These are phyloP conservation scores for Phylloscopus trochilus DNA, from an alignment of 2,113 vertebrate genomes.

Conservation along the genomic window DNA sequence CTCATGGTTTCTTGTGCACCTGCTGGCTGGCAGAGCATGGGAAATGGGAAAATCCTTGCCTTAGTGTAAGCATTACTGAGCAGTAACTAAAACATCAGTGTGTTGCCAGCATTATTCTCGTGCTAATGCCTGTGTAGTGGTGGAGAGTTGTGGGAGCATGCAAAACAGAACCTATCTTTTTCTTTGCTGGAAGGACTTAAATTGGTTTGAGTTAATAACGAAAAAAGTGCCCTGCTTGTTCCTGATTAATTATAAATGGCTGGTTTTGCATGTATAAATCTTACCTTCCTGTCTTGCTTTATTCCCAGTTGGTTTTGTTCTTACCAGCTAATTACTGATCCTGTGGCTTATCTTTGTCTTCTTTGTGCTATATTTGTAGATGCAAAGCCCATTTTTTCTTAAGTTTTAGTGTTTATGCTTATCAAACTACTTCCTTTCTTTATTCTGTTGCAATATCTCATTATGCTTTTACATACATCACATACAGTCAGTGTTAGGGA, in stretches of 20 bases:
- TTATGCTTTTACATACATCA: background rate
- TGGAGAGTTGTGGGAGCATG: fast-evolving
- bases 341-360: background rate
- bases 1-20: background rate
- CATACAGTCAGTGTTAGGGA: background rate
- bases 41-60: background rate
- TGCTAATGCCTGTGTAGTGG: background rate
- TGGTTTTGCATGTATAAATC: background rate
- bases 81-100: background rate
- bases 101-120: background rate
- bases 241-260: background rate
- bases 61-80: background rate
- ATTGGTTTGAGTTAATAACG: background rate
- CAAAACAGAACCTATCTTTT: background rate
- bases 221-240: background rate
- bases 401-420: background rate
- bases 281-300: background rate
- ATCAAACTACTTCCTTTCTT: background rate
- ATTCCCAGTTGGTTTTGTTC: background rate
- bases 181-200: background rate
- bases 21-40: background rate
- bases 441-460: background rate
- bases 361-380: background rate
- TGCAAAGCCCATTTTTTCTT: background rate
- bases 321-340: background rate